Evolutionary conservation across 1,140 invertebrate species (phyloP).

Genomic region (Microplitis demolitor): DNA sequence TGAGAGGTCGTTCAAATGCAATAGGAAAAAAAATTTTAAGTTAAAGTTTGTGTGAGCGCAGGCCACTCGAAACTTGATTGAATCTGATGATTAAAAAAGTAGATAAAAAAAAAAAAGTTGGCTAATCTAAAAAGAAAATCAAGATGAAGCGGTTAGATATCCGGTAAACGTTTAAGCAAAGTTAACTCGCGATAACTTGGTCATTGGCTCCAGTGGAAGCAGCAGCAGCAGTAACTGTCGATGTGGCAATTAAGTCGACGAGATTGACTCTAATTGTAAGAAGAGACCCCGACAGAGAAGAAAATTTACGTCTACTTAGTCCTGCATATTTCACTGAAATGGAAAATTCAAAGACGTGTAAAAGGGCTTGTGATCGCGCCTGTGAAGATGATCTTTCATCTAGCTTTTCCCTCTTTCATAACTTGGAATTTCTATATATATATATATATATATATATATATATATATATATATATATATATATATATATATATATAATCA

Average conservation of each 20-base stretch:
- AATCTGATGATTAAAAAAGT: neutral
- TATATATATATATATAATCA: neutral
- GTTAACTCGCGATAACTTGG: constrained; percentile 5
- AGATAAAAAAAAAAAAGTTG: neutral
- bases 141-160: neutral
- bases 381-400: neutral
- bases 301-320: neutral
- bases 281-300: neutral
- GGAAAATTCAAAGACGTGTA: neutral
- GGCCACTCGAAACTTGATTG: neutral
- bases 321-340: neutral
- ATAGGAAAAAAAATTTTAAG: neutral
- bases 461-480: too few species aligned
- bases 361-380: neutral
- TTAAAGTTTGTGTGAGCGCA: neutral
- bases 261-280: constrained; percentile 19
- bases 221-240: neutral
- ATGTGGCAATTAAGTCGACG: constrained; percentile 12
- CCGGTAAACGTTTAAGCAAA: neutral
- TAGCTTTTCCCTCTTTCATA: neutral
- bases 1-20: neutral
- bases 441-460: neutral
- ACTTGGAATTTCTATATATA: too few species aligned
- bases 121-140: neutral
- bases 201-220: neutral